Evolutionary conservation across 2,797 vertebrate genomes (phyloP).

Genomic region (Alauda arvensis): DNA sequence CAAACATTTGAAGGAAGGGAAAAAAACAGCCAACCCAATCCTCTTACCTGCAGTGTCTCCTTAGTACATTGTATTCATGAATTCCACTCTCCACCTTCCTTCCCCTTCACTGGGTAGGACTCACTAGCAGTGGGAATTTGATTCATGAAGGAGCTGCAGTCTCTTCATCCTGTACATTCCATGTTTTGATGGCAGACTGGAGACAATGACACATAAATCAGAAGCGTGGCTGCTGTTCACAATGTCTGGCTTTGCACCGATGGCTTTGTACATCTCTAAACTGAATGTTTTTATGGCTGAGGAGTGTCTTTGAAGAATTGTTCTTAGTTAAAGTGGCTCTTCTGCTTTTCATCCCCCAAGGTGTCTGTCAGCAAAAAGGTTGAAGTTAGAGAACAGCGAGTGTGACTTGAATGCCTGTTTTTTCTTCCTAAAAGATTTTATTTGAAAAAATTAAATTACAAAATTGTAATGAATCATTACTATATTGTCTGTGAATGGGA

Average conservation of each 20-base stretch:
- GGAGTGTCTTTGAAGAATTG: neutral
- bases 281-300: neutral
- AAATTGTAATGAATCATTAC: neutral
- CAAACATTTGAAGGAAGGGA: neutral
- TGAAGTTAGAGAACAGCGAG: neutral
- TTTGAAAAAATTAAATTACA: neutral
- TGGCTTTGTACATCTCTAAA: neutral
- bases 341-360: neutral
- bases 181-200: neutral
- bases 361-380: neutral
- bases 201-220: neutral
- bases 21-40: too few species aligned
- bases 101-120: neutral
- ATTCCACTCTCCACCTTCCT: neutral
- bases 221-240: neutral
- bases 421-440: neutral
- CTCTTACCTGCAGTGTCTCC: neutral
- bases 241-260: accelerated
- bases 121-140: neutral
- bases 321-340: neutral
- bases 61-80: neutral
- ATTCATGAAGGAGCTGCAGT: neutral
- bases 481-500: neutral
- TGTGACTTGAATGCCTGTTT: neutral
- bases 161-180: neutral